Percentiles rank a stretch among this genome's conserved stretches.
phyloP scores from a whole-genome alignment of 1,140 invertebrate species.

The Drosophila azteca region DNA sequence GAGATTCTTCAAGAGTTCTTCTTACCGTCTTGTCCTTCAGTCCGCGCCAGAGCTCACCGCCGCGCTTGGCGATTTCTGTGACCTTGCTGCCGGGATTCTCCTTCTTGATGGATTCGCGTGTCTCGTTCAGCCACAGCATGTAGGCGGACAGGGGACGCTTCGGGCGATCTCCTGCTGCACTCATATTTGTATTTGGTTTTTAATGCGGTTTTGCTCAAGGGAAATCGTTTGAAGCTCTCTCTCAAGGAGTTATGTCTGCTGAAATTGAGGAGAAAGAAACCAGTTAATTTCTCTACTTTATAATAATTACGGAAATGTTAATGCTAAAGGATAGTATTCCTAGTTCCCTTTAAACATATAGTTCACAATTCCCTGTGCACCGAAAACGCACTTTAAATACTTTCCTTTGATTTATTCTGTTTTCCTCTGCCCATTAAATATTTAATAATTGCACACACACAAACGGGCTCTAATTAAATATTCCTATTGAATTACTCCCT shows the following conservation, averaged over 20 bases:
- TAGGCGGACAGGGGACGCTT: conserved; percentile 94
- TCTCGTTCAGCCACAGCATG: conserved; percentile 94
- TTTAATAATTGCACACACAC: conserved; percentile 54
- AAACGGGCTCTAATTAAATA: conserved; percentile 59
- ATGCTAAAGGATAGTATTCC: too few species aligned
- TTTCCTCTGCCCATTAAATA: conserved; percentile 16
- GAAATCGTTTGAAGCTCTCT: conserved; percentile 5
- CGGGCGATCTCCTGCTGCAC: conserved; percentile 88
- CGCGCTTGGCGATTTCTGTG: conserved; percentile 93
- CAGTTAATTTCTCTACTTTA: not conserved
- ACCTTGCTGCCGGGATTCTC: conserved; percentile 92
- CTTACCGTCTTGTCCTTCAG: conserved; percentile 81
- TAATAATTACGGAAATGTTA: not conserved
- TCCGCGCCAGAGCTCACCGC: conserved; percentile 93
- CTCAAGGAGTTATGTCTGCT: conserved; percentile 8
- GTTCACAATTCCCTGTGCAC: too few species aligned
- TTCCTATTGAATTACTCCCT: conserved; percentile 11
- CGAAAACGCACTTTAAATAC: too few species aligned
- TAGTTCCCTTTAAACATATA: too few species aligned
- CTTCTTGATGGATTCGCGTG: conserved; percentile 90
- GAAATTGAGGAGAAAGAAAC: conserved; percentile 10
- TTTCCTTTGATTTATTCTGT: not conserved
- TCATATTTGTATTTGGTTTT: conserved; percentile 86
- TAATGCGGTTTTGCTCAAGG: conserved; percentile 1
- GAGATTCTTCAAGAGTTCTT: not conserved